A percentile compares a stretch with the other conserved stretches of the same genome.
These are phyloP conservation scores for Podocnemis expansa DNA, from an alignment of 2,113 vertebrate species.

Conservation along the genomic window DNA sequence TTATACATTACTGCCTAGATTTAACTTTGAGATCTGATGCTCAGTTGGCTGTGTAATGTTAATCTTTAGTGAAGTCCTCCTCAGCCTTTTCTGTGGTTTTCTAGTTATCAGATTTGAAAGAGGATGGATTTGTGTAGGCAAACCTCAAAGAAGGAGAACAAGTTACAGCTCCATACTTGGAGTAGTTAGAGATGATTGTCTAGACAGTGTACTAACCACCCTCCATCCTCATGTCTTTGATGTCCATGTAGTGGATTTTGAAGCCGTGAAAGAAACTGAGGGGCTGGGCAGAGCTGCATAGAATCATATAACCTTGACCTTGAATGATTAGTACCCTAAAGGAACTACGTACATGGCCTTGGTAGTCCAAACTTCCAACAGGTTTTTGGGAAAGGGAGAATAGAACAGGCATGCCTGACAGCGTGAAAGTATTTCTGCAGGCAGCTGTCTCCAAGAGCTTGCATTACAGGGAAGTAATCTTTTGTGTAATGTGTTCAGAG, in stretches of 20 bases:
- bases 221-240: background rate
- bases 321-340: background rate
- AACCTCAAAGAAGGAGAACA: background rate
- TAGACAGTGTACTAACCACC: background rate
- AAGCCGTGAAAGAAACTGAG: background rate
- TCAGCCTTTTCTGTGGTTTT: background rate
- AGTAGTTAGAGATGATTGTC: background rate
- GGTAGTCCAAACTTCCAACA: background rate
- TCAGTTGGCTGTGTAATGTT: background rate
- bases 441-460: fast-evolving
- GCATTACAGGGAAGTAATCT: background rate
- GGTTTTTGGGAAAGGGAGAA: background rate
- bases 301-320: background rate
- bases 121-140: background rate
- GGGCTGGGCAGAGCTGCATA: background rate
- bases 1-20: background rate
- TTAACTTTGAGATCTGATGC: background rate
- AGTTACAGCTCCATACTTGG: background rate
- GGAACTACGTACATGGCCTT: fast-evolving
- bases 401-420: fast-evolving
- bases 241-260: background rate
- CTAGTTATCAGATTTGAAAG: background rate
- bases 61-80: background rate
- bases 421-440: background rate
- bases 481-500: background rate